Conservation (phyloP, 2,113 vertebrate species). For the Lanius collurio region DNA sequence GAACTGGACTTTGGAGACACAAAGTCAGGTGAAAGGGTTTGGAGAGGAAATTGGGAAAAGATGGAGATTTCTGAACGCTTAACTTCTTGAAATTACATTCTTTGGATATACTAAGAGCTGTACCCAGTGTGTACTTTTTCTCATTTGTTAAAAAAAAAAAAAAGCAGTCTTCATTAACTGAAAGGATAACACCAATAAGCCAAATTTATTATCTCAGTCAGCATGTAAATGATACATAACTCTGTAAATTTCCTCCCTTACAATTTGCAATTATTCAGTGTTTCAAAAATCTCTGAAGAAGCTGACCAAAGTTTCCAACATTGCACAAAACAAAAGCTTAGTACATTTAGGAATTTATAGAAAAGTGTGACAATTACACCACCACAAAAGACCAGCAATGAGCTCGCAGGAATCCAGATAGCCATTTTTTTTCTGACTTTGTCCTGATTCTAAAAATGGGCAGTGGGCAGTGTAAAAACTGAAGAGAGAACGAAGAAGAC, state of each 20-base stretch:
- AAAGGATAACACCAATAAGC: neutral
- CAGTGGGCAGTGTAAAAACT: neutral
- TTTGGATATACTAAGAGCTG: neutral
- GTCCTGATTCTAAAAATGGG: neutral
- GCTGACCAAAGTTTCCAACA: neutral
- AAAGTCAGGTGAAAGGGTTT: neutral
- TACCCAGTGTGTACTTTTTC: neutral
- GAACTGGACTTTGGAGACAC: neutral
- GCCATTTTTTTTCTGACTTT: neutral
- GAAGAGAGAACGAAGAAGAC: neutral
- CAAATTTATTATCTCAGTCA: neutral
- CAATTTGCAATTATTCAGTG: neutral
- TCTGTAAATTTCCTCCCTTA: neutral
- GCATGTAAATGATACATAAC: neutral
- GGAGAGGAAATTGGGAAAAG: neutral
- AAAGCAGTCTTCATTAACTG: neutral
- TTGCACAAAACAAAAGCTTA: neutral
- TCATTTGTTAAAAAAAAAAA: neutral
- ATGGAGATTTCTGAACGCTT: neutral
- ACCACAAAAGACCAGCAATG: neutral
- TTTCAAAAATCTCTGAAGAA: neutral
- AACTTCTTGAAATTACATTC: neutral
- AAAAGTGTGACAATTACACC: neutral
- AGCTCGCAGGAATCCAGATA: neutral
- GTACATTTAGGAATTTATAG: neutral